Conservation (phyloP, 2,797 vertebrate species). For the Manis pentadactyla region DNA sequence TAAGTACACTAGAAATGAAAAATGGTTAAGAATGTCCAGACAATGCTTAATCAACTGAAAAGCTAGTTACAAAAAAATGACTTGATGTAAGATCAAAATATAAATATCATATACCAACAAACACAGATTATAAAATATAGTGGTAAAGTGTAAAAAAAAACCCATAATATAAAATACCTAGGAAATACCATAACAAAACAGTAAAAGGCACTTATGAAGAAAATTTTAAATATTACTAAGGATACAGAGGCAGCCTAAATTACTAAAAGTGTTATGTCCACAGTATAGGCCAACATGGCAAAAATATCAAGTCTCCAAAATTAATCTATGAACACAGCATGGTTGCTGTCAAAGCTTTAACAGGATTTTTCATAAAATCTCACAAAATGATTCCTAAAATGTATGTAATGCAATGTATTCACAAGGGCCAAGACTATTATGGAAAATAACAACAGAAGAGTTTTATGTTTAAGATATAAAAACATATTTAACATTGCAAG, state of each 20-base stretch:
- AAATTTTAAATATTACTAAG: background rate
- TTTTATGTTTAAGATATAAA: background rate
- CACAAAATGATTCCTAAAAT: background rate
- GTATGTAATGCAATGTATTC: accelerated
- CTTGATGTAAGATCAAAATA: background rate
- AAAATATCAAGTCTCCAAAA: background rate
- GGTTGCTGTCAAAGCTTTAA: background rate
- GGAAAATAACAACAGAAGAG: background rate
- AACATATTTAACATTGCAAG: background rate
- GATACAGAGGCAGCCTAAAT: background rate
- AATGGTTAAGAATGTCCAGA: background rate
- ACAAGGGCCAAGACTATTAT: background rate
- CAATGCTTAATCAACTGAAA: background rate
- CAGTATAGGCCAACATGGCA: background rate
- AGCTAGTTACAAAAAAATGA: too few relatives aligned
- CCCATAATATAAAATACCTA: background rate
- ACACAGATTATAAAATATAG: background rate
- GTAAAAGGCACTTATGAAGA: background rate
- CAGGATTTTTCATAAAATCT: background rate
- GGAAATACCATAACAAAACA: background rate
- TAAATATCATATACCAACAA: background rate
- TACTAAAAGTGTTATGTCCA: too few relatives aligned
- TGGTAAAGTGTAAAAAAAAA: background rate
- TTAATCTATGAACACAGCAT: background rate
- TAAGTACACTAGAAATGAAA: background rate